These are phyloP conservation scores for Laodelphax striatellus DNA, from an alignment of 1,140 invertebrate species.

Conservation along the genomic window DNA sequence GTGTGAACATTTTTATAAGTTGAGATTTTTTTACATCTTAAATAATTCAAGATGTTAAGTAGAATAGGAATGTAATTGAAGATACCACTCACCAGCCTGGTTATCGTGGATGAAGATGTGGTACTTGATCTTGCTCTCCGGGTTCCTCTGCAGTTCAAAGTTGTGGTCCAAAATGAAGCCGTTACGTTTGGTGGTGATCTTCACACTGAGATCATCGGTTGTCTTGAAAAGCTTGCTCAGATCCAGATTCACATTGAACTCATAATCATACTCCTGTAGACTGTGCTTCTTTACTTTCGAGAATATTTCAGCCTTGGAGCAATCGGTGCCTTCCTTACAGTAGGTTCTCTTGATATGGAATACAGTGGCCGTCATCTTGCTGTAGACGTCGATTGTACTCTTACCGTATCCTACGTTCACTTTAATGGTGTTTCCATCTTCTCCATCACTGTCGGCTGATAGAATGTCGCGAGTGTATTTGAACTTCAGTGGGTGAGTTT, in stretches of 20 bases:
- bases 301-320: constrained; percentile 7
- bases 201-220: constrained; percentile 54
- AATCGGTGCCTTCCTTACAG: constrained; percentile 7
- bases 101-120: constrained; percentile 48
- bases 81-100: constrained; percentile 30
- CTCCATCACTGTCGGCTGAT: not conserved
- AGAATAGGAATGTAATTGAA: too few species aligned
- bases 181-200: constrained; percentile 44
- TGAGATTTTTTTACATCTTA: too few species aligned
- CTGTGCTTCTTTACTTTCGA: not conserved
- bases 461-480: constrained; percentile 52
- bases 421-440: constrained; percentile 2
- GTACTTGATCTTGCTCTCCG: constrained; percentile 49
- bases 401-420: not conserved
- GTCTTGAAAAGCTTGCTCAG: constrained; percentile 51
- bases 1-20: too few species aligned
- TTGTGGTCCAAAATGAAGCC: constrained; percentile 45
- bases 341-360: constrained; percentile 4
- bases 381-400: not conserved
- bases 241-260: constrained; percentile 46
- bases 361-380: not conserved
- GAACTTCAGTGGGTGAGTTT: constrained; percentile 53
- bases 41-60: too few species aligned
- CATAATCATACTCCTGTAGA: constrained; percentile 32
- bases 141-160: constrained; percentile 49